Percentiles rank a stretch among this genome's conserved stretches.
phyloP scores from a whole-genome alignment of 2,797 vertebrate species.

The Sardinella longiceps region DNA sequence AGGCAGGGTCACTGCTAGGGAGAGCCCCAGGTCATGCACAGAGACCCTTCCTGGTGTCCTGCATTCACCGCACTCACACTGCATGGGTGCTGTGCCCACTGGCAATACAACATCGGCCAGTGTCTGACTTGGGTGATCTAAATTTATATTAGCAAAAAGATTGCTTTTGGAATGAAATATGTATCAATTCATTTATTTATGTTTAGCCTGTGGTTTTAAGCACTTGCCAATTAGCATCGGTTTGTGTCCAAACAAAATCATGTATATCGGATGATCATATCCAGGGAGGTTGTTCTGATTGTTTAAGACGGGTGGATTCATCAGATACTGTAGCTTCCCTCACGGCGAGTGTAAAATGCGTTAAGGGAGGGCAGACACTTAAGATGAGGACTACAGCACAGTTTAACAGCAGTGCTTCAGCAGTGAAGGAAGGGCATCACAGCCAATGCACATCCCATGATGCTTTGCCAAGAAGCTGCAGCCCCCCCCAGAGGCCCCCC shows the following conservation, averaged over 20 bases:
- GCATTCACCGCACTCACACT: conserved; percentile 24
- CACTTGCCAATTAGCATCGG: no score
- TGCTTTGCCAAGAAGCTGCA: conserved; percentile 46
- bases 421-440: conserved; percentile 57
- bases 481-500: conserved; percentile 37
- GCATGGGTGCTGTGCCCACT: not conserved
- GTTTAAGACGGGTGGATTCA: not conserved
- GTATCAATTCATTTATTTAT: not conserved
- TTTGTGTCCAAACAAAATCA: no score
- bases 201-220: not conserved
- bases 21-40: conserved; percentile 58
- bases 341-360: not conserved
- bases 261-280: not conserved
- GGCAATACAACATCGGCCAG: not conserved
- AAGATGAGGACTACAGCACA: not conserved
- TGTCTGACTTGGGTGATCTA: not conserved
- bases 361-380: not conserved
- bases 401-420: conserved; percentile 61
- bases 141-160: not conserved
- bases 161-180: not conserved
- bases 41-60: conserved; percentile 37
- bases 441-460: conserved; percentile 56
- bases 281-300: not conserved
- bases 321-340: not conserved
- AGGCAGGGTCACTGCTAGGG: conserved; percentile 26